Base-by-base conservation (phyloP, 2,888 invertebrate genomes). In the Listrodromus nycthemerus region DNA sequence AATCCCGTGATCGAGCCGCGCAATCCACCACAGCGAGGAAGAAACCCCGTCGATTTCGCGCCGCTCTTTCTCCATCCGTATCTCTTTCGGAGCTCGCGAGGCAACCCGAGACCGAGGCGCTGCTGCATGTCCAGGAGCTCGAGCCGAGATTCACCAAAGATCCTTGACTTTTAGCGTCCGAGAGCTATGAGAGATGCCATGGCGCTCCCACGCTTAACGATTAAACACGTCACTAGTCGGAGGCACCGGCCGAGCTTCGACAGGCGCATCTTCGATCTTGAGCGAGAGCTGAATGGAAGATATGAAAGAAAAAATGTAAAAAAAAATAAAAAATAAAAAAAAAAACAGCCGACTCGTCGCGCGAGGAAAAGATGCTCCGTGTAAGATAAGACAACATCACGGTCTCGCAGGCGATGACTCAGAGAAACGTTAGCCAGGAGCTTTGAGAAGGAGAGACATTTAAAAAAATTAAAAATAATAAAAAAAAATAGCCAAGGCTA, bases 121-220 rank as follows among this genome's bases (percentile, higher is more conserved):
- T 77, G 80, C 73, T 80, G 76, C 73, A 78, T 61, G 79, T 67
- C 66, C 75, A 74, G 80, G 85, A 88, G 85, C 82, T 85, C 86
- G n/a, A 41, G 24, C 37, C 52, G 78, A 79, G 73, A 76, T 80
- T 21, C 78, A 79, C 66, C 79, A 73, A 83, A 84, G 86, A 91
- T 91, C 91, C 91, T 91, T 91, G 91, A 91, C 91, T 91, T 91
- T 91, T 91, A 89, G 52, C 69, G 58, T 78, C 86, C 84, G 67
- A 70, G 78, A 48, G 63, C 63, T 48, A 63, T 30, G 48, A 50
- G 33, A 86, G 85, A 87, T 86, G 85, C 86, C 86, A 86, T 76
- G 76, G 66, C 88, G 86, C 86, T 89, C 89, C 88, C 90, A 89
- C 90, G 89, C 86, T 85, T 71, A 70, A 37, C 50, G 33, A 45